Conservation (phyloP, 2,888 invertebrate genomes). For the Halictus quadricinctus region DNA sequence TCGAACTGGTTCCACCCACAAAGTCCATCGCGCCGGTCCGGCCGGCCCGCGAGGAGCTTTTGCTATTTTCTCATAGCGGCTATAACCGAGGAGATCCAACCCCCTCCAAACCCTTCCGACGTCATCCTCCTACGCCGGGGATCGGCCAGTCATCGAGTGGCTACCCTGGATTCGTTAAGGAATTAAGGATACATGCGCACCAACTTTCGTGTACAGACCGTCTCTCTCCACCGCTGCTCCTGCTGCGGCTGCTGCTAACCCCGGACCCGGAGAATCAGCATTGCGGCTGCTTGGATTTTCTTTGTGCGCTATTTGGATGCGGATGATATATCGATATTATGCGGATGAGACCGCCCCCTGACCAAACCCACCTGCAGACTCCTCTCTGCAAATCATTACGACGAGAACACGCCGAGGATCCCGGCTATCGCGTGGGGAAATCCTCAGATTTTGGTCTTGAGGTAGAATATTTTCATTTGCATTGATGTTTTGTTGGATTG, state of each 20-base stretch:
- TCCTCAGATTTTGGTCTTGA: neutral
- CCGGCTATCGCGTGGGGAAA: neutral
- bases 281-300: constrained; percentile 47
- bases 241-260: neutral
- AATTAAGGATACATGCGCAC: constrained; percentile 64
- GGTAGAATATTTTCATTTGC: neutral
- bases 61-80: constrained; percentile 75
- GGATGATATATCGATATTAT: constrained; percentile 44
- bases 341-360: constrained; percentile 22
- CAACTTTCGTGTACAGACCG: constrained; percentile 28
- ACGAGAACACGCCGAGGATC: neutral
- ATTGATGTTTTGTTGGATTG: neutral
- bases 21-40: constrained; percentile 82
- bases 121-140: constrained; percentile 61
- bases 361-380: neutral
- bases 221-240: neutral
- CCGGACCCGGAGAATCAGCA: constrained; percentile 41
- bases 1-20: constrained; percentile 83
- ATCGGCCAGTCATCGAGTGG: constrained; percentile 71
- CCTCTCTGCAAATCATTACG: constrained; percentile 22
- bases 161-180: constrained; percentile 67
- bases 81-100: constrained; percentile 62
- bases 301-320: constrained; percentile 32
- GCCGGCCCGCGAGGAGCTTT: constrained; percentile 76
- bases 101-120: constrained; percentile 46